These are phyloP conservation scores for Ormyrus labotus DNA, from an alignment of 2,888 invertebrate genomes.

Conservation along the genomic window DNA sequence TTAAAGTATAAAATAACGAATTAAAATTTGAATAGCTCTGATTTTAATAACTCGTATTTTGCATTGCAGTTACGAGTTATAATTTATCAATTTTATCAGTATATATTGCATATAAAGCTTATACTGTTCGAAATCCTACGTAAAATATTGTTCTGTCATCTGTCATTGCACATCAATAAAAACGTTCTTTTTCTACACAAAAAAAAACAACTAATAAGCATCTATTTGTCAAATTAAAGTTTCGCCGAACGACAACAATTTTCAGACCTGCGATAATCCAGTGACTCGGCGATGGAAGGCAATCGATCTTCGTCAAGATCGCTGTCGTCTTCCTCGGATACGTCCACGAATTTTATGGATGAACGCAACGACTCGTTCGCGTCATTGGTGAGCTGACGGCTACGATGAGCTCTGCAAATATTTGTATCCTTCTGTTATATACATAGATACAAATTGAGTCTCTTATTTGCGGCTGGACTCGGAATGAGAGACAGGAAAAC, in stretches of 20 bases:
- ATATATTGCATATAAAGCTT: no score
- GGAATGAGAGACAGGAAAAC: no score
- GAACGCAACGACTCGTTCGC: not conserved
- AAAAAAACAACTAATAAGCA: not conserved
- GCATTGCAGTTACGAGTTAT: no score
- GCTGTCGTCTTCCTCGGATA: not conserved
- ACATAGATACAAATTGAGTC: not conserved
- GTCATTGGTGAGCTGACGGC: conserved; percentile 6
- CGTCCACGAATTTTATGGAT: conserved; percentile 10
- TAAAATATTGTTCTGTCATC: no score
- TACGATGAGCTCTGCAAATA: conserved; percentile 59
- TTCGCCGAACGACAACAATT: not conserved
- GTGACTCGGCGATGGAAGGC: not conserved
- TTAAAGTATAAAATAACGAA: no score
- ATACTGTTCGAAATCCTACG: no score
- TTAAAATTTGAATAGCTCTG: no score
- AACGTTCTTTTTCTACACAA: no score
- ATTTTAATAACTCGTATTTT: no score
- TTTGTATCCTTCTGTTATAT: conserved; percentile 22
- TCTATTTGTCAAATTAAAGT: not conserved
- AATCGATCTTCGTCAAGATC: conserved; percentile 37
- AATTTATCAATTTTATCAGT: no score
- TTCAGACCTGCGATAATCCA: conserved; percentile 19
- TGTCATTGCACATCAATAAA: no score
- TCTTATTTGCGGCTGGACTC: not conserved